phyloP scores from a whole-genome alignment of 2,888 invertebrate genomes.

The Marronus borbonicus region DNA sequence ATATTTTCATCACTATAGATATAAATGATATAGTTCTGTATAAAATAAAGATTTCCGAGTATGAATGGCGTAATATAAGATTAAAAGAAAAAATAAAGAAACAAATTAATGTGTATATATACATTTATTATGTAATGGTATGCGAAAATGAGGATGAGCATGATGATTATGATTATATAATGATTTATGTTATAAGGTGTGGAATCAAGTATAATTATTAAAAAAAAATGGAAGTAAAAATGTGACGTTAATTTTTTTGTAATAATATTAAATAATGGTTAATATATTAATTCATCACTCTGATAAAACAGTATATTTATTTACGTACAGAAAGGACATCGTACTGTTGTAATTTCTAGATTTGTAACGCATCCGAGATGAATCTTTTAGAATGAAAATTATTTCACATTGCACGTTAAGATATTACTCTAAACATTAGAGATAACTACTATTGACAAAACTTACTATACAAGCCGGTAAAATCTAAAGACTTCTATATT shows the following conservation, averaged over 20 bases:
- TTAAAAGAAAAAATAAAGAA: conserved; percentile 47
- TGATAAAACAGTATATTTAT: conserved; percentile 56
- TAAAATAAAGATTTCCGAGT: conserved; percentile 58
- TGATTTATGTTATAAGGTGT: conserved; percentile 59
- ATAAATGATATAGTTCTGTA: conserved; percentile 60
- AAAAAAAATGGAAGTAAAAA: conserved; percentile 35
- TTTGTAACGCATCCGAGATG: conserved; percentile 42
- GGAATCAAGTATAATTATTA: conserved; percentile 55
- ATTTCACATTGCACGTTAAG: neutral
- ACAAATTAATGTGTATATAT: conserved; percentile 63
- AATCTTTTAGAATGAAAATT: conserved; percentile 20
- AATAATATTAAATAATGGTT: conserved; percentile 47
- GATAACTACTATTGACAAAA: too few relatives aligned
- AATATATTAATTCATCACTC: conserved; percentile 49
- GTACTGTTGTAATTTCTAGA: conserved; percentile 56
- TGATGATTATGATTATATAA: conserved; percentile 58
- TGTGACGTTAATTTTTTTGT: conserved; percentile 52
- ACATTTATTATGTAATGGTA: conserved; percentile 55
- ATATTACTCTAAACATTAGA: too few relatives aligned
- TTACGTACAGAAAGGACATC: conserved; percentile 56
- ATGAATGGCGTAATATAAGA: conserved; percentile 61
- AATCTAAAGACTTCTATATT: too few relatives aligned
- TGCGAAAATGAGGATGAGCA: conserved; percentile 51
- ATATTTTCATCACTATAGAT: conserved; percentile 70
- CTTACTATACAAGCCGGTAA: too few relatives aligned